Evolutionary conservation across 2,888 invertebrate species (phyloP).

Genomic region (Nineta flava): DNA sequence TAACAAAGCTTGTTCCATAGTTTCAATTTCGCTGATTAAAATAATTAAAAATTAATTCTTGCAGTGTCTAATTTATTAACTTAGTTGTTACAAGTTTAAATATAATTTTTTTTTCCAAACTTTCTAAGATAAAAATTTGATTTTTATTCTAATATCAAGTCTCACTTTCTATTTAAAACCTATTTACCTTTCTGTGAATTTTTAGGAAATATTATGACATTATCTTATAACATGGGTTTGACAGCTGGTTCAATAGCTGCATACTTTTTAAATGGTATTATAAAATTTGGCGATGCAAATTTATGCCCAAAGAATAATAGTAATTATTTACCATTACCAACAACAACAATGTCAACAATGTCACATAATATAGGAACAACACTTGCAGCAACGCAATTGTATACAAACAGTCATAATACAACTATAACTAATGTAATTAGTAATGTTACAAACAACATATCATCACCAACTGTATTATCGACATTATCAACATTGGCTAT

Average conservation of each 20-base stretch:
- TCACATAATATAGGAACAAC: not conserved
- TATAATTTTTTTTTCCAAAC: too few species aligned
- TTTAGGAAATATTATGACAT: constrained; percentile 81
- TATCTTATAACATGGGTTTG: constrained; percentile 77
- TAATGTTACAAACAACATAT: not conserved
- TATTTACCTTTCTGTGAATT: constrained; percentile 10
- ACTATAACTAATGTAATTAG: not conserved
- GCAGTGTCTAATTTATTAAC: too few species aligned
- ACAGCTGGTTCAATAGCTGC: constrained; percentile 72
- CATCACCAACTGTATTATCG: not conserved
- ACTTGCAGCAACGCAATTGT: not conserved
- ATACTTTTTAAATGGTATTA: constrained; percentile 47
- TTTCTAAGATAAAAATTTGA: too few species aligned
- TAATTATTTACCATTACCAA: not conserved
- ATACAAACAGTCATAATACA: not conserved
- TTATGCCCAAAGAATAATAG: not conserved
- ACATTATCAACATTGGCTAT: not conserved
- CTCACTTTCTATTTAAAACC: too few species aligned
- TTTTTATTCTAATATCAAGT: too few species aligned
- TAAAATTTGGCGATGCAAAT: constrained; percentile 4
- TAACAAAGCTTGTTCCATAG: too few species aligned
- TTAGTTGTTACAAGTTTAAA: too few species aligned
- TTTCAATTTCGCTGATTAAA: too few species aligned
- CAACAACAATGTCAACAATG: not conserved
- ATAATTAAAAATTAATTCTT: too few species aligned